A percentile compares a stretch with the other conserved stretches of the same genome.
Evolutionary conservation across 2,888 invertebrate species (phyloP).

Genomic region (Hirudinaria manillensis): DNA sequence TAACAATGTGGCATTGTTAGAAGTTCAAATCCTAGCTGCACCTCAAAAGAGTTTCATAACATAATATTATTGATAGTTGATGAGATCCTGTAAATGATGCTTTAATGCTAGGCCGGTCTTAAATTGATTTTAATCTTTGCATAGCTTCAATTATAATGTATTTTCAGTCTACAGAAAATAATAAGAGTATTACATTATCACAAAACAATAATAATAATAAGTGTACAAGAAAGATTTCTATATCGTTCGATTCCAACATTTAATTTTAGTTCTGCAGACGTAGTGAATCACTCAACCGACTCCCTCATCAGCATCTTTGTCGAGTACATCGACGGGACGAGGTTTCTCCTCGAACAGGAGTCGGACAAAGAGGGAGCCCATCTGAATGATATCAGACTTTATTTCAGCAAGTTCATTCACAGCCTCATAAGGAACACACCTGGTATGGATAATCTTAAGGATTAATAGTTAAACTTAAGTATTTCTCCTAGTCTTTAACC

Average conservation of each 20-base stretch:
- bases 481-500: background rate
- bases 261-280: slow-evolving; percentile 63
- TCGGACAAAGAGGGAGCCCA: slow-evolving; percentile 80
- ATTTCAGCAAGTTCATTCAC: slow-evolving; percentile 86
- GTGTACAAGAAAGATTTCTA: background rate
- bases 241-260: background rate
- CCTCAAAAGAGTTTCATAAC: no score
- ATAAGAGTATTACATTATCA: no score
- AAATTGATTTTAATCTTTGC: no score
- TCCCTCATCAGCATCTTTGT: slow-evolving; percentile 76
- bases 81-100: no score
- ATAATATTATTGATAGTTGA: no score
- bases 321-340: slow-evolving; percentile 89
- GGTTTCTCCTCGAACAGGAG: slow-evolving; percentile 83
- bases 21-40: no score
- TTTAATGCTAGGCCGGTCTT: no score
- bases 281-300: slow-evolving; percentile 75
- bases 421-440: slow-evolving; percentile 89
- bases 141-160: no score
- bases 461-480: background rate
- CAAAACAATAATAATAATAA: background rate
- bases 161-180: no score
- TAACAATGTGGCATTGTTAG: no score
- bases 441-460: slow-evolving; percentile 56
- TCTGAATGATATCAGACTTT: slow-evolving; percentile 77